These are phyloP conservation scores for Drosophila guanche DNA, from an alignment of 1,140 invertebrate species.

Conservation along the genomic window DNA sequence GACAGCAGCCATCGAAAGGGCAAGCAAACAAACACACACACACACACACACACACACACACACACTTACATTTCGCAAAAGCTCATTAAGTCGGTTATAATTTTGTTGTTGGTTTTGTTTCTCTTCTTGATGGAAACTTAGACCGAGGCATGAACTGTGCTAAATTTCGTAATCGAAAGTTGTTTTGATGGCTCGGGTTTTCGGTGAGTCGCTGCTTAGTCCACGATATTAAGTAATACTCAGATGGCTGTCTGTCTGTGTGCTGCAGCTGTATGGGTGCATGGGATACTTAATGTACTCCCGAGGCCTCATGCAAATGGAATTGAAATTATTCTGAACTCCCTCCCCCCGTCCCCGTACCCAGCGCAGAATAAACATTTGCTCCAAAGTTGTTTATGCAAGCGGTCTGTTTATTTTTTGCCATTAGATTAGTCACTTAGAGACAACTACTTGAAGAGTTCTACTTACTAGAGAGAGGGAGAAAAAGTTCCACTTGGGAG, in stretches of 20 bases:
- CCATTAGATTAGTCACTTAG: conserved; percentile 34
- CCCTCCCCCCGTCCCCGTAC: conserved; percentile 21
- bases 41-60: conserved; percentile 67
- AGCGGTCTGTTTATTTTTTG: conserved; percentile 23
- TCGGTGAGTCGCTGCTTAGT: conserved; percentile 64
- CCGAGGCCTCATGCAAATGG: conserved; percentile 53
- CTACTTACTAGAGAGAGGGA: background rate
- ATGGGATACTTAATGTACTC: conserved; percentile 40
- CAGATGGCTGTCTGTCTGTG: conserved; percentile 34
- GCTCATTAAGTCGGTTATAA: conserved; percentile 72
- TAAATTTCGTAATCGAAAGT: conserved; percentile 81
- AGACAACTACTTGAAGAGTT: background rate
- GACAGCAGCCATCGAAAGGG: conserved; percentile 80
- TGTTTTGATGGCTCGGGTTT: conserved; percentile 74
- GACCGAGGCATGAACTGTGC: conserved; percentile 51
- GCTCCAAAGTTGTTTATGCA: conserved; percentile 46
- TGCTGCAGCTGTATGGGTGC: background rate
- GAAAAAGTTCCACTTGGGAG: too few species aligned
- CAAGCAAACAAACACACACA: conserved; percentile 68
- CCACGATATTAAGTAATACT: conserved; percentile 79
- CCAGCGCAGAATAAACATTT: conserved; percentile 43
- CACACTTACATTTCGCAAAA: conserved; percentile 71
- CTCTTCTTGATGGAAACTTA: conserved; percentile 7
- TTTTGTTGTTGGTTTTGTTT: conserved; percentile 27
- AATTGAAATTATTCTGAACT: conserved; percentile 49